Evolutionary conservation across 1,140 invertebrate genomes (phyloP).

Genomic region (Apis florea): DNA sequence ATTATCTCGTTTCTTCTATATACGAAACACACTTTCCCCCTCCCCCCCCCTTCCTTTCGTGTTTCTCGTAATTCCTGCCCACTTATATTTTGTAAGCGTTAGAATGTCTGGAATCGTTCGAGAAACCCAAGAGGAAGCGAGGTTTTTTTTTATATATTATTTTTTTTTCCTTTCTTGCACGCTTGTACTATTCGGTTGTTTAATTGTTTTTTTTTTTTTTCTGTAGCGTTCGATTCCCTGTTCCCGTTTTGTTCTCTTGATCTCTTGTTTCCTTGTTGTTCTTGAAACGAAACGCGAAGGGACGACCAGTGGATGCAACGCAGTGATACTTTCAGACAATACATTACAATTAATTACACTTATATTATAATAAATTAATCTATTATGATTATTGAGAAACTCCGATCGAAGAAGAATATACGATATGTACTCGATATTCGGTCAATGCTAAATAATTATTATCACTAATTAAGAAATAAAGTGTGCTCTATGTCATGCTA

Average conservation of each 20-base stretch:
- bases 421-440: slow-evolving; percentile 72
- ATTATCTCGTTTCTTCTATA: too few species aligned
- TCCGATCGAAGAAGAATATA: slow-evolving; percentile 75
- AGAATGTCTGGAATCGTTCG: slow-evolving; percentile 50
- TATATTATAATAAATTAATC: slow-evolving; percentile 77
- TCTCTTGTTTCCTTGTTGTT: not conserved
- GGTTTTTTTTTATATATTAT: not conserved
- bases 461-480: slow-evolving; percentile 79
- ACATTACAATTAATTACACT: slow-evolving; percentile 79
- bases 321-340: slow-evolving; percentile 80
- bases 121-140: slow-evolving; percentile 20
- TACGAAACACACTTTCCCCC: too few species aligned
- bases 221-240: not conserved
- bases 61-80: slow-evolving; percentile 27
- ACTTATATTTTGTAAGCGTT: slow-evolving; percentile 68
- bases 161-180: not conserved
- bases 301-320: slow-evolving; percentile 75
- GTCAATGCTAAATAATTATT: slow-evolving; percentile 79
- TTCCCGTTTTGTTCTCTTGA: slow-evolving; percentile 33
- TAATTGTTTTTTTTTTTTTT: not conserved
- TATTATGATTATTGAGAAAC: slow-evolving; percentile 77
- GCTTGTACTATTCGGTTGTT: not conserved
- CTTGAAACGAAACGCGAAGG: slow-evolving; percentile 33
- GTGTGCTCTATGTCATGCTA: slow-evolving; percentile 79
- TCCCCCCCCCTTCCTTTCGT: slow-evolving; percentile 1